phyloP scores from a whole-genome alignment of 2,888 invertebrate species.

The Holacanthella duospinosa region DNA sequence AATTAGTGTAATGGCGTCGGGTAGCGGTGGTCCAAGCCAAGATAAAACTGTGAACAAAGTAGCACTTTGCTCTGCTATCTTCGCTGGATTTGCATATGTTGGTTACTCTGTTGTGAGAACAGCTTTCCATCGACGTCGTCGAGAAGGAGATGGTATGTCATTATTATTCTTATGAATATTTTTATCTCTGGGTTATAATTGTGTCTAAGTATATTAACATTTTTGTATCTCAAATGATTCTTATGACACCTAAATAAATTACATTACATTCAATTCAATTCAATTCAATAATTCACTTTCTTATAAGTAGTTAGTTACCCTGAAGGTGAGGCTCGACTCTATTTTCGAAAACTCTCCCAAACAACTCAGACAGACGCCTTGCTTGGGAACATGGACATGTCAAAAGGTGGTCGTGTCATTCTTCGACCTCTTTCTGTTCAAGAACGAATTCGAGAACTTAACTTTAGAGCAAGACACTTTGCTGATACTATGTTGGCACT shows the following conservation, averaged over 20 bases:
- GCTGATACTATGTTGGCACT: conserved; percentile 45
- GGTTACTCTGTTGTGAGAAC: conserved; percentile 45
- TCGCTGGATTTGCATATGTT: conserved; percentile 47
- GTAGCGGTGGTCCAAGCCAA: conserved; percentile 31
- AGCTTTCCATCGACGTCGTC: conserved; percentile 42
- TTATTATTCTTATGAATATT: not conserved
- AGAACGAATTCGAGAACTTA: conserved; percentile 45
- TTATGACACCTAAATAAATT: too few species aligned
- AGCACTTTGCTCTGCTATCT: conserved; percentile 45
- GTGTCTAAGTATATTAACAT: too few species aligned
- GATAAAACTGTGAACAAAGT: conserved; percentile 45
- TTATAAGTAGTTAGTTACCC: conserved; percentile 37
- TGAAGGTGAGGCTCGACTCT: conserved; percentile 42
- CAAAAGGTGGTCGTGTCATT: conserved; percentile 41
- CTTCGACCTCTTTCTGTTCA: conserved; percentile 43
- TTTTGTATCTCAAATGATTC: not conserved
- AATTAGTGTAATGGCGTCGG: conserved; percentile 37
- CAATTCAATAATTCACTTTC: not conserved
- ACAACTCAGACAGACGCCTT: conserved; percentile 45
- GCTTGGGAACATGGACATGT: conserved; percentile 43
- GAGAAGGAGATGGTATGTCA: conserved; percentile 40
- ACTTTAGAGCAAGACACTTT: conserved; percentile 44
- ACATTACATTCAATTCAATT: too few species aligned
- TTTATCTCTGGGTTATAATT: not conserved
- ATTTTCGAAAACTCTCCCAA: conserved; percentile 44